A percentile compares a stretch with the other conserved stretches of the same genome.
Evolutionary conservation across 2,797 vertebrate genomes (phyloP).

Genomic region (Ispidina picta): DNA sequence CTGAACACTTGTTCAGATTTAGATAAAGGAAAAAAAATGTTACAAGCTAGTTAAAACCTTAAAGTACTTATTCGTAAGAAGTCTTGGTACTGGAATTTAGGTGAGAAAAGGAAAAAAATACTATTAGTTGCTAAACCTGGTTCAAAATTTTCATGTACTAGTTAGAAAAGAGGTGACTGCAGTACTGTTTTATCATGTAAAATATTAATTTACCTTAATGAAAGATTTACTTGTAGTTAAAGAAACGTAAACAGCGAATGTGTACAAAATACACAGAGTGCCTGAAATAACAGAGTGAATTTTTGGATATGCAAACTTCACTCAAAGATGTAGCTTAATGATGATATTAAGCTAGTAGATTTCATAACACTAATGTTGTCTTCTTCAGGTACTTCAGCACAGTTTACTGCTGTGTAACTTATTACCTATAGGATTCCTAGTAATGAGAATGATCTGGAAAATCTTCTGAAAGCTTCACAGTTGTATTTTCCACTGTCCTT

Average conservation of each 20-base stretch:
- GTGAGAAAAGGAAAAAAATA: background rate
- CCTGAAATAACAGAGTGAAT: background rate
- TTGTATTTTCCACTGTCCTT: background rate
- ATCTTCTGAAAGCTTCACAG: background rate
- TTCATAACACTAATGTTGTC: background rate
- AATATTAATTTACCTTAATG: background rate
- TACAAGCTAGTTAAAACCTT: background rate
- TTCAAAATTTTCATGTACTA: background rate
- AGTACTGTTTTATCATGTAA: background rate
- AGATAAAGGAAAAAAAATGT: background rate
- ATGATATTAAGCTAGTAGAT: background rate
- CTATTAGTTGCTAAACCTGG: background rate
- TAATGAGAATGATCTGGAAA: background rate
- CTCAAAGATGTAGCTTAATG: background rate
- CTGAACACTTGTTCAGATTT: background rate
- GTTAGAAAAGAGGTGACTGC: background rate
- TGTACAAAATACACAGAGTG: background rate
- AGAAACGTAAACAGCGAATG: background rate
- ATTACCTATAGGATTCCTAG: background rate
- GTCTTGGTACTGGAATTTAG: background rate
- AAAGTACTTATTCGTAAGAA: background rate
- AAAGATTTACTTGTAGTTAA: background rate
- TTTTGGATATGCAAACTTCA: background rate
- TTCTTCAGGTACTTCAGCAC: background rate
- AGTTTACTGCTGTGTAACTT: background rate